A percentile compares a stretch with the other conserved stretches of the same genome.
phyloP scores from a whole-genome alignment of 2,113 vertebrate genomes.

The Heterotilapia buettikoferi region DNA sequence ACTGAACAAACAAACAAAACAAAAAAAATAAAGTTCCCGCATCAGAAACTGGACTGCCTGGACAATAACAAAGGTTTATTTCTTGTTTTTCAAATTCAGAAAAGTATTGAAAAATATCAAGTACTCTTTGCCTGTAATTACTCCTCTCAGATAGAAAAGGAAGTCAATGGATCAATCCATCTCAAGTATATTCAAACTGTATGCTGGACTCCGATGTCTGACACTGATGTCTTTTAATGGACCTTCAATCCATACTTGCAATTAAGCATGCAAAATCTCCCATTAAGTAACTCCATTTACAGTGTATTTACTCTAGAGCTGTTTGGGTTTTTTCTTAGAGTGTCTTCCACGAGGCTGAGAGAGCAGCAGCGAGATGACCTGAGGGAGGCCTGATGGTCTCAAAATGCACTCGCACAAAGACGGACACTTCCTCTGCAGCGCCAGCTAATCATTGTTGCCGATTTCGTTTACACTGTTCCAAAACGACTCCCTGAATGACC shows the following conservation, averaged over 20 bases:
- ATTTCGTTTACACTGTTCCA: slow-evolving; percentile 68
- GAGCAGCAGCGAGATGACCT: slow-evolving; percentile 20
- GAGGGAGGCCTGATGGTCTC: slow-evolving; percentile 38
- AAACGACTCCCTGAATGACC: slow-evolving; percentile 70
- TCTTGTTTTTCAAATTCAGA: slow-evolving; percentile 13
- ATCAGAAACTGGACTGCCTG: slow-evolving; percentile 7
- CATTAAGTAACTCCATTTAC: slow-evolving; percentile 65
- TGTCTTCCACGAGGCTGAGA: slow-evolving; percentile 13
- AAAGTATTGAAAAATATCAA: not conserved
- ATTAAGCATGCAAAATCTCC: slow-evolving; percentile 70
- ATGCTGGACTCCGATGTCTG: slow-evolving; percentile 26
- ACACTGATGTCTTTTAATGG: slow-evolving; percentile 71
- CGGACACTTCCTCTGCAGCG: slow-evolving; percentile 56
- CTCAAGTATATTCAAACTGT: slow-evolving; percentile 62
- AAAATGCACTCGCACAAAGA: slow-evolving; percentile 54
- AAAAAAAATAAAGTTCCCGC: not conserved
- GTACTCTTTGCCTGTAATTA: slow-evolving; percentile 30
- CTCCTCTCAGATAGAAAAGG: slow-evolving; percentile 39
- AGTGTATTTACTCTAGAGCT: slow-evolving; percentile 53
- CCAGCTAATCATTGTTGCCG: slow-evolving; percentile 67
- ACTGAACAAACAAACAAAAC: slow-evolving; percentile 62
- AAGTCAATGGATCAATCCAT: slow-evolving; percentile 69
- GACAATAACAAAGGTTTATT: not conserved
- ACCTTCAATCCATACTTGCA: slow-evolving; percentile 67
- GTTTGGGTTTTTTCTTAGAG: slow-evolving; percentile 44